Evolutionary conservation across 1,140 invertebrate species (phyloP), one percentile per base, ranked within the genome.

Genomic region (Littorina saxatilis): DNA sequence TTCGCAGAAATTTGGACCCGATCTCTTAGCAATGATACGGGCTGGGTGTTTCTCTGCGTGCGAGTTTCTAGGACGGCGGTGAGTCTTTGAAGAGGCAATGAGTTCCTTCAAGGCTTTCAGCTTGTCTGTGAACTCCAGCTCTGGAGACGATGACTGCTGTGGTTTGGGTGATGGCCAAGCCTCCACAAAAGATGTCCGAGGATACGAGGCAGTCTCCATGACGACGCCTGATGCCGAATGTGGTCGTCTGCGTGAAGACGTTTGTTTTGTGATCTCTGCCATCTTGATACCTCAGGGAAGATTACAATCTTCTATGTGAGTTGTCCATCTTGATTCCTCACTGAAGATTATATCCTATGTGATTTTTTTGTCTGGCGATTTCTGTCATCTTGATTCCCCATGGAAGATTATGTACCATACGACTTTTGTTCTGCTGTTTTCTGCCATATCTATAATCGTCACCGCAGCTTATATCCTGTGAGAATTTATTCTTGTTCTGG

Each of bases 101-200:
- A 78, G 76, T 15, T 78, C 35, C 35, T 37, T 58, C 15, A 78
- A 37, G 35, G 76, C 76, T 37, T 43, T 63, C 55, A 78, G 76
- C 39, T 78, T 78, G 52, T 78, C 76, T 13, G 76, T 63, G 39
- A 78, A 78, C n/a, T 78, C 76, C n/a, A 78, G 27, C 15, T 78
- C 76, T 39, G 35, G 76, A 40, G 39, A 43, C 3, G 35, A 20
- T 13, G 11, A 1, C 39, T 78, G 17, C 11, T 66, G 55, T 23
- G 1, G n/a, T 15, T 23, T 39, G 5, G 55, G 75, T n/a, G n/a
- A n/a, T 17, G 52, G 29, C 9, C 55, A 27, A 17, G 13, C 4
- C 37, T 39, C 27, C 3, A 23, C 75, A 58, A n/a, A 15, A 15
- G 5, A 5, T 29, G 1, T 13, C 11, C 2, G 20, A 17, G 55